phyloP scores from a whole-genome alignment of 2,113 vertebrate species.

The Thoracochromis brauschi region DNA sequence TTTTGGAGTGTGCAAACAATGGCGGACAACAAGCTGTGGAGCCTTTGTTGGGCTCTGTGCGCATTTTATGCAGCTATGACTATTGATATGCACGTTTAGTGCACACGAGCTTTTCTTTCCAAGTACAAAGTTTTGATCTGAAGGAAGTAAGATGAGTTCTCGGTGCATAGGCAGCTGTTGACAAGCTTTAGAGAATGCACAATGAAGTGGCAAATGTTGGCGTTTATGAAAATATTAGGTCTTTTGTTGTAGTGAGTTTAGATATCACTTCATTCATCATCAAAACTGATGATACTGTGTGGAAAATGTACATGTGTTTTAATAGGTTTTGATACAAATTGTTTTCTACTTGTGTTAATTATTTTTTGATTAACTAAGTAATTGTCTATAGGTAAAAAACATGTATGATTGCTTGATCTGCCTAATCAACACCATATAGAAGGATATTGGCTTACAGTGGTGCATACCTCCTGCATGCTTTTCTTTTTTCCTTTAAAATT shows the following conservation, averaged over 20 bases:
- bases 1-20: constrained; percentile 6
- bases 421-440: background rate
- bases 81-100: background rate
- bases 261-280: background rate
- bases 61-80: background rate
- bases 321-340: background rate
- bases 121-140: background rate
- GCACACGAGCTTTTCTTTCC: background rate
- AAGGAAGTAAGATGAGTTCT: background rate
- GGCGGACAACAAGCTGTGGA: background rate
- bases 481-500: background rate
- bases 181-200: background rate
- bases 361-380: background rate
- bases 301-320: background rate
- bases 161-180: background rate
- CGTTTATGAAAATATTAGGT: background rate
- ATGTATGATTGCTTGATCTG: background rate
- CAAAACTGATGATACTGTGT: background rate
- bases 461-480: background rate
- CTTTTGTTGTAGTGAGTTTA: background rate
- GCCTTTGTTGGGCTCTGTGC: background rate
- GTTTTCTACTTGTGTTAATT: background rate
- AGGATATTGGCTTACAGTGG: background rate
- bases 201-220: background rate
- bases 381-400: background rate